Evolutionary conservation across 2,113 vertebrate genomes (phyloP).

Genomic region (Chlamydotis undulata): DNA sequence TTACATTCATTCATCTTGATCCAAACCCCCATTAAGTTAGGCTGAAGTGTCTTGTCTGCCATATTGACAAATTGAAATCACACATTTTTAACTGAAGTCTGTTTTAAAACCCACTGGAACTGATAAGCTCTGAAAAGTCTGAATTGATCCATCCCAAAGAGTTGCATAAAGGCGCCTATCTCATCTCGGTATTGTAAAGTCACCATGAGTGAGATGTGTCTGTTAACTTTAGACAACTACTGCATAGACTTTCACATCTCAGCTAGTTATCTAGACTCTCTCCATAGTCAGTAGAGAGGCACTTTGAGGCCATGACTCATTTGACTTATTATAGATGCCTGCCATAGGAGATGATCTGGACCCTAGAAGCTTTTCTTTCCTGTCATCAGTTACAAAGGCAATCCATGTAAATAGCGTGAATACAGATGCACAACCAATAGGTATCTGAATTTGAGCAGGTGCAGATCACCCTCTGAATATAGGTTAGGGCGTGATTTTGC

Average conservation of each 20-base stretch:
- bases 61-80: accelerated
- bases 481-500: background rate
- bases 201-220: background rate
- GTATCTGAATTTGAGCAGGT: background rate
- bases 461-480: background rate
- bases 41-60: background rate
- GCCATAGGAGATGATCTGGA: background rate
- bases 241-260: background rate
- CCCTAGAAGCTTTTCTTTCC: background rate
- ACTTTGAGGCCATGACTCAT: background rate
- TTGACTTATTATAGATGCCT: conserved; percentile 11
- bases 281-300: background rate
- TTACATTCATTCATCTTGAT: background rate
- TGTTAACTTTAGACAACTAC: background rate
- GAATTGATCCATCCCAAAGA: background rate
- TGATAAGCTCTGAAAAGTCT: background rate
- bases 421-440: background rate
- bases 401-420: background rate
- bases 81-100: background rate
- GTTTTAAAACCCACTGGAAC: background rate
- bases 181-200: background rate
- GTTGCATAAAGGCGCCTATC: background rate
- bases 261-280: background rate
- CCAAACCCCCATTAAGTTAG: background rate
- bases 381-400: background rate